These are phyloP conservation scores for Bos javanicus DNA, from an alignment of 2,113 vertebrate species.

Conservation along the genomic window DNA sequence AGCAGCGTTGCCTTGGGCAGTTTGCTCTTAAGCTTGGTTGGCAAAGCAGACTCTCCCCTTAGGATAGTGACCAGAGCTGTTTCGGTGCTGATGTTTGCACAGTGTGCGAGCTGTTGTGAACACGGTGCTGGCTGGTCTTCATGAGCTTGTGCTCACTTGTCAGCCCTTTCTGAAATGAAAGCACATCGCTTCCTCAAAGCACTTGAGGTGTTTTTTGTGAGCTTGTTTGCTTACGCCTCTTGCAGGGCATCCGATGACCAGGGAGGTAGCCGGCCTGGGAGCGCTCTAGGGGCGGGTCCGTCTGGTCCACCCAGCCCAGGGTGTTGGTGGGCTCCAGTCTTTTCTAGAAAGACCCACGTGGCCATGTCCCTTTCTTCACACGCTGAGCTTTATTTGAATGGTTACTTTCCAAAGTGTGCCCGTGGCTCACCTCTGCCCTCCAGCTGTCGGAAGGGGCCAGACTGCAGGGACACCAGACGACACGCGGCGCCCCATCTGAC, in stretches of 20 bases:
- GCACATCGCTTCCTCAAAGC: fast-evolving
- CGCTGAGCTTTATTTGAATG: fast-evolving
- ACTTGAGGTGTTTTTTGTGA: fast-evolving
- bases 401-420: not conserved
- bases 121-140: fast-evolving
- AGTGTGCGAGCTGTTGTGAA: fast-evolving
- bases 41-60: not conserved
- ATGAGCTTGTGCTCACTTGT: fast-evolving
- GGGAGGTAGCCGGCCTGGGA: fast-evolving
- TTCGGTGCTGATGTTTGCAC: fast-evolving
- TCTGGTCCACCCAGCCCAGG: fast-evolving
- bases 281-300: fast-evolving
- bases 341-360: not conserved
- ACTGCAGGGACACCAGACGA: fast-evolving
- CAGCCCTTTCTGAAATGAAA: fast-evolving
- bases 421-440: fast-evolving
- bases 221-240: no score
- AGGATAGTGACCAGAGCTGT: fast-evolving
- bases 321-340: fast-evolving
- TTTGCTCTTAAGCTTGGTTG: not conserved
- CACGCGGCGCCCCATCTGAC: fast-evolving
- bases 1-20: fast-evolving
- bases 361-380: fast-evolving
- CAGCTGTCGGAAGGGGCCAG: fast-evolving
- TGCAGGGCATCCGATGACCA: fast-evolving